These are phyloP conservation scores for Leucopternis melanops DNA, from an alignment of 2,113 vertebrate genomes.

Conservation along the genomic window DNA sequence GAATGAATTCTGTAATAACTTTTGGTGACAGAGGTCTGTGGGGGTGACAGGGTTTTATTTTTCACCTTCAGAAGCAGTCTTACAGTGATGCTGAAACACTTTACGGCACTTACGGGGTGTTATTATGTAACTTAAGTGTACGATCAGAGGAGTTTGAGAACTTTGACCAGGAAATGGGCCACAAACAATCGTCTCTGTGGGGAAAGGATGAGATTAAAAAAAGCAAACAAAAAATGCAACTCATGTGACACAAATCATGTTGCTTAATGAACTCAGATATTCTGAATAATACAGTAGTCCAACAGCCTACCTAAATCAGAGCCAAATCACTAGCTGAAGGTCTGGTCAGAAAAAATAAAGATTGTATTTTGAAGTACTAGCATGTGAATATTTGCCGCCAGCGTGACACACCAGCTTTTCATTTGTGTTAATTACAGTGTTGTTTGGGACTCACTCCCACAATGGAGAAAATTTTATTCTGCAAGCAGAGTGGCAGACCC, in stretches of 20 bases:
- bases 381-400: not conserved
- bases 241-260: not conserved
- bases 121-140: not conserved
- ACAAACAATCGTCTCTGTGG: not conserved
- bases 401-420: not conserved
- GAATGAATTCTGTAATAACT: not conserved
- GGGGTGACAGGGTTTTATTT: not conserved
- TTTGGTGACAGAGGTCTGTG: not conserved
- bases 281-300: not conserved
- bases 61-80: not conserved
- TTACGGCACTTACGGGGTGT: not conserved
- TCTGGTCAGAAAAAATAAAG: not conserved
- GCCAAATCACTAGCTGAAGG: not conserved
- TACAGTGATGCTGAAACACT: not conserved
- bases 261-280: not conserved
- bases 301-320: not conserved
- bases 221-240: not conserved
- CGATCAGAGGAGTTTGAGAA: not conserved
- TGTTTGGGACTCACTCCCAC: not conserved
- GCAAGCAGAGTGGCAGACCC: not conserved
- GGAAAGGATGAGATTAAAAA: not conserved
- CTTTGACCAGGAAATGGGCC: too few relatives aligned
- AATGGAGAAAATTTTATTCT: not conserved
- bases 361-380: not conserved
- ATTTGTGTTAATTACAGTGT: not conserved